Base-by-base conservation (phyloP, 2,797 vertebrate species). In the Macroramphosus scolopax region DNA sequence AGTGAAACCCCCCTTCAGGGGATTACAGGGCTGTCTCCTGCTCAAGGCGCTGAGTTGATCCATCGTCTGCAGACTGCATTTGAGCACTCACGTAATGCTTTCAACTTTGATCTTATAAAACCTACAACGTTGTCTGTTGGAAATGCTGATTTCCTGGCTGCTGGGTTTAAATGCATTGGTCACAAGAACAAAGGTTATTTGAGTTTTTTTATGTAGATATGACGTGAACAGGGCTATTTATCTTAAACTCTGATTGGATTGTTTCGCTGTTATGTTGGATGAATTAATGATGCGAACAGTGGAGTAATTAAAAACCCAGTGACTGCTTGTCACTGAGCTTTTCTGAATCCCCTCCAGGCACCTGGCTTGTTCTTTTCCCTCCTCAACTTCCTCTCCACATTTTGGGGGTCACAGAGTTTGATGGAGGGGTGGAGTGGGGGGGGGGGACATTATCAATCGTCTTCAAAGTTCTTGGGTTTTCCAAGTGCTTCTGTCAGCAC, bases 11-110 rank as follows among this genome's bases (percentile, higher is more conserved):
- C 63, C 61, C 67, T 68, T 69, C 34, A 62, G 66, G 77, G 77
- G 77, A 84, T 84, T 86, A 79, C 43, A 73, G 31, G 30, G 58
- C 56, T 61, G 68, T 80, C 68, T 73, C 58, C 48, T 0, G 59
- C 74, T 77, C 45, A 60, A 28, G 70, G 72, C 68, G 39, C 41
- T 31, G 70, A 47, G 68, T 63, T 82, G 79, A 86, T 86, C 74
- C 73, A 77, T 81, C 70, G 35, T 85, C 72, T 72, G 73, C 64
- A 65, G 76, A 68, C 69, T 74, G 69, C 81, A 78, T 85, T 83
- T 81, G 83, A 82, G 60, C 72, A 39, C 67, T 83, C 49, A 51
- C 65, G 76, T 72, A 78, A 79, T 78, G 69, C 68, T 76, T 80
- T 75, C 62, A 67, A 74, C 68, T 77, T 82, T 74, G 53, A 53